Base-by-base conservation (phyloP, 2,113 vertebrate species). In the Willisornis vidua region DNA sequence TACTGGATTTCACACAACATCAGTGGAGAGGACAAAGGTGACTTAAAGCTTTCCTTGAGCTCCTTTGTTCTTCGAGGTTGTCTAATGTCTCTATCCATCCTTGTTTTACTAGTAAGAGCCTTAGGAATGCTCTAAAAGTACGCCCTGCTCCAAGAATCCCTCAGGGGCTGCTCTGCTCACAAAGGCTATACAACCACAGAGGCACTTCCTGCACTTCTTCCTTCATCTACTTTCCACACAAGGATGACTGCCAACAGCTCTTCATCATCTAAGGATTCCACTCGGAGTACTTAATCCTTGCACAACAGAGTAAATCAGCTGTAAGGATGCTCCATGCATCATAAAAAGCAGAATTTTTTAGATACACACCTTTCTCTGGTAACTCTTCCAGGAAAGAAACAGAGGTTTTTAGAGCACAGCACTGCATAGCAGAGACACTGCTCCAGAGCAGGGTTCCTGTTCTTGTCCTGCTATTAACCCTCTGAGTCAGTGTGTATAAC, bases 211-310 rank as follows among this genome's bases (percentile, higher is more conserved):
- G 33, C 18, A 4, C 33, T 76, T 62, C 62, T 87, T 25, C 73
- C 81, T 93, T 94, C 55, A 86, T 95, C 91, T 84, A 7, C 80
- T 94, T 92, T 84, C 81, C 79, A 93, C 94, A 89, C 52, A 61
- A 84, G 35, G 24, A 71, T 72, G 68, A 81, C 23, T 81, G 76
- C 55, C 86, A 93, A 52, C 39, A 82, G 57, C 37, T 86, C 76
- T 81, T 90, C 39, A 84, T 67, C 63, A 73, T 70, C 43, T 65
- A 55, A 93, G 59, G 55, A 77, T 94, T 87, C 35, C 68, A 52
- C 45, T 89, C 77, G n/a, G 55, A 90, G 52, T 67, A 39, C 24
- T 89, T 84, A 94, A 92, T 48, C 68, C 76, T 84, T 72, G 31
- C 57, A 28, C 2, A 78, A 26, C 59, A 71, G 28, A 6, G 1